Evolutionary conservation across 2,888 invertebrate species (phyloP), one percentile per base, ranked within the genome.

Genomic region (Xestia rhomboidea): DNA sequence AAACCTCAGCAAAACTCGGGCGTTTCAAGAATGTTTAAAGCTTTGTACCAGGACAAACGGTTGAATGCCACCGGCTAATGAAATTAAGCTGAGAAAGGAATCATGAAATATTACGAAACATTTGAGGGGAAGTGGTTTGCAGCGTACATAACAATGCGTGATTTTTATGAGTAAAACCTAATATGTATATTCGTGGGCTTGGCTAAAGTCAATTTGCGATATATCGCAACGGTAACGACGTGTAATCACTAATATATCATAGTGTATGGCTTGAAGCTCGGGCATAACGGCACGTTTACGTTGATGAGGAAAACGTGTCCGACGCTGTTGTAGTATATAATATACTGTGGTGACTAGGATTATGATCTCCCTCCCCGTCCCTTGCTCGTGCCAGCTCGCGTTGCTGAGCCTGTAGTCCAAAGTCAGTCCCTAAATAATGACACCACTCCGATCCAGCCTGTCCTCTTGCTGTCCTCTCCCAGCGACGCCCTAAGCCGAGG

Each of bases 1-100:
- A 91, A 91, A 91, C 91, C 91, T 87, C 83, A 87, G 85, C 90
- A 88, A 89, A 89, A 88, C 83, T 89, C 82, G 87, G 83, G 88
- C 88, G 83, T 88, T 89, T 87, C 87, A 87, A 86, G 89, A 91
- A 89, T 90, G 87, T 87, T 90, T 89, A 87, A 86, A 81, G 86
- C 87, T 88, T 87, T 88, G 88, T 90, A 84, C 85, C 77, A 84
- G 81, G 85, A 87, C 87, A 77, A 80, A 77, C 85, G 83, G 74
- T 85, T 80, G 81, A 80, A 88, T 85, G 84, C 86, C 84, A 86
- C 78, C 78, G 82, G 81, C 78, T 90, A 88, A 89, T 89, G 79
- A 88, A 89, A 89, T 89, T 84, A 87, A 84, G 82, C 78, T 83
- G 75, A 68, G 81, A 86, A 85, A 68, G 77, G 81, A 83, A 85